Conservation (phyloP, 2,797 vertebrate genomes). For the Tragelaphus oryx region DNA sequence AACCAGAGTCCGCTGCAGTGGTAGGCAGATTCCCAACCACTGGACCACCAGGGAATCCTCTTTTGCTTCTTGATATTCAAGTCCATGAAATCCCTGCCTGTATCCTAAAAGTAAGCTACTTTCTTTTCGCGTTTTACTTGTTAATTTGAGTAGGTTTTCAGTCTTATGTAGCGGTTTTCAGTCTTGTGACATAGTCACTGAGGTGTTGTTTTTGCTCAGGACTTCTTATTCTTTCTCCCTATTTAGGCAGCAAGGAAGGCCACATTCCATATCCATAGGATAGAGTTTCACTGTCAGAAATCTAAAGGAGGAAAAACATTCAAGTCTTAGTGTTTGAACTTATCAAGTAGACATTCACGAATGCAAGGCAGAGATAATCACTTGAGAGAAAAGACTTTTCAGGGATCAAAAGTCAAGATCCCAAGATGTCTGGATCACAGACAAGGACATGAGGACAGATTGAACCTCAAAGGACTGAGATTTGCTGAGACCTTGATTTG, state of each 20-base stretch:
- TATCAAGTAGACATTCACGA: neutral
- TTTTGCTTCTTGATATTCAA: neutral
- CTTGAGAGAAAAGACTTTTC: neutral
- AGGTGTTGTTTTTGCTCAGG: neutral
- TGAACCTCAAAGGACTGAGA: neutral
- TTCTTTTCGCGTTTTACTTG: neutral
- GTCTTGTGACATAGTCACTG: neutral
- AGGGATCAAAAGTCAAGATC: neutral
- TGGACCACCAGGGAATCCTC: neutral
- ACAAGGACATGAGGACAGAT: neutral
- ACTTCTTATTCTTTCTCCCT: neutral
- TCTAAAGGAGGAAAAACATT: neutral
- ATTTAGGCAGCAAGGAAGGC: neutral
- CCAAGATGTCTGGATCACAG: neutral
- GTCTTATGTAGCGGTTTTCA: neutral
- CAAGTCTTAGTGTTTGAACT: neutral
- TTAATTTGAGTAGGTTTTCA: neutral
- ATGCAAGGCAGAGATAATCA: neutral
- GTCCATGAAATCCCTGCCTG: neutral
- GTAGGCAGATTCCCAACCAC: neutral
- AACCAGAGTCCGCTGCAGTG: neutral
- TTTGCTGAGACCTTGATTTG: neutral
- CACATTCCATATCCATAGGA: neutral
- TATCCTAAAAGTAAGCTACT: neutral
- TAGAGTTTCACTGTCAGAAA: neutral